A percentile compares a stretch with the other conserved stretches of the same genome.
These are phyloP conservation scores for Echeneis naucrates DNA, from an alignment of 2,797 vertebrate genomes.

Conservation along the genomic window DNA sequence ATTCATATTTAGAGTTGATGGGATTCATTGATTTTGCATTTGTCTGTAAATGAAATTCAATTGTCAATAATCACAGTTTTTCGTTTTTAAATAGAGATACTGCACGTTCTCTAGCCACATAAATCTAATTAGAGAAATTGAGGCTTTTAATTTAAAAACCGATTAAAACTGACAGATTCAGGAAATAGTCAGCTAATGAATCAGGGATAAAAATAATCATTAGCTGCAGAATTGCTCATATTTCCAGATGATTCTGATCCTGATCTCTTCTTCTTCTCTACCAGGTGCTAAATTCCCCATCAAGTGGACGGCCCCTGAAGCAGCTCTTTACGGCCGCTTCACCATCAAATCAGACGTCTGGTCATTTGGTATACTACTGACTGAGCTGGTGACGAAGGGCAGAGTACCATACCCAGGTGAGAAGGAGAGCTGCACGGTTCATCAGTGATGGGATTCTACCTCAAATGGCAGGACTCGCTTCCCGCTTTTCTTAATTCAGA, in stretches of 20 bases:
- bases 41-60: neutral
- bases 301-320: conserved; percentile 98
- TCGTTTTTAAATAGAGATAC: neutral
- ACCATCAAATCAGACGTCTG: conserved; percentile 98
- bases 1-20: neutral
- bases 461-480: too few relatives aligned
- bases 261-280: neutral
- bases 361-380: conserved; percentile 98
- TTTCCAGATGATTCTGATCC: neutral
- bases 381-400: conserved; percentile 97
- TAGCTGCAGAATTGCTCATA: neutral
- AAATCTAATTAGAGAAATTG: neutral
- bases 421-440: neutral
- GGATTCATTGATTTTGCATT: neutral
- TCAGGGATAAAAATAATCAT: neutral
- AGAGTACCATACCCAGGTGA: conserved; percentile 97
- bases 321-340: conserved; percentile 95
- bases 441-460: neutral
- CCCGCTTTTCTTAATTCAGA: neutral
- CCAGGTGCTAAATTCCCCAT: conserved; percentile 98
- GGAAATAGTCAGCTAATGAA: neutral
- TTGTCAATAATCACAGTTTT: neutral
- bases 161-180: neutral
- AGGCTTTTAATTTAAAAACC: neutral
- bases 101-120: neutral